A percentile compares a stretch with the other conserved stretches of the same genome.
Conservation (phyloP, 2,797 vertebrate genomes). For the Macropus fuliginosus region DNA sequence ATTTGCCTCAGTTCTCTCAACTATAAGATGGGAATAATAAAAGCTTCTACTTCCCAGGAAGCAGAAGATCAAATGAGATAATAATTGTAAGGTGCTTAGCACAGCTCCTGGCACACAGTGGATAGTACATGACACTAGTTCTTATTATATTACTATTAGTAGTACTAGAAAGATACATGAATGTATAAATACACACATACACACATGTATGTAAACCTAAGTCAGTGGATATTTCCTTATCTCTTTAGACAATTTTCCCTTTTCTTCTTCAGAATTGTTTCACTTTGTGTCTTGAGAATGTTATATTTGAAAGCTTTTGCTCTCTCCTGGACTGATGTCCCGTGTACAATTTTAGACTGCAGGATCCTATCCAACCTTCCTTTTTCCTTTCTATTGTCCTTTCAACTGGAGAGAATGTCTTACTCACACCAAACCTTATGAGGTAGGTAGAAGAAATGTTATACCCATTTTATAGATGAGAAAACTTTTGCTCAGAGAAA, state of each 20-base stretch:
- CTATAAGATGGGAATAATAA: background rate
- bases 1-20: background rate
- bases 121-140: background rate
- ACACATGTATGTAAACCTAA: background rate
- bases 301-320: background rate
- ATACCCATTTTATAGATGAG: background rate
- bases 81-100: background rate
- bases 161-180: background rate
- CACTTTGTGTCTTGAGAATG: background rate
- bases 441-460: background rate
- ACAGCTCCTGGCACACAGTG: background rate
- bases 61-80: background rate
- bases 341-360: background rate
- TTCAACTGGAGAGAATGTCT: background rate
- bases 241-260: background rate
- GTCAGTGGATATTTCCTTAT: background rate
- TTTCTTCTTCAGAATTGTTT: background rate
- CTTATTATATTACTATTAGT: background rate
- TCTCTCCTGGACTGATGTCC: background rate
- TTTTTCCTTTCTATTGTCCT: background rate
- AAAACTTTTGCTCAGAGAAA: background rate
- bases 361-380: background rate
- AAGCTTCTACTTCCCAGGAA: background rate
- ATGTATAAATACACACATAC: background rate
- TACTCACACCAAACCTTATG: background rate